A percentile compares a stretch with the other conserved stretches of the same genome.
phyloP scores from a whole-genome alignment of 2,888 invertebrate genomes.

The Venustoraphidia nigricollis region DNA sequence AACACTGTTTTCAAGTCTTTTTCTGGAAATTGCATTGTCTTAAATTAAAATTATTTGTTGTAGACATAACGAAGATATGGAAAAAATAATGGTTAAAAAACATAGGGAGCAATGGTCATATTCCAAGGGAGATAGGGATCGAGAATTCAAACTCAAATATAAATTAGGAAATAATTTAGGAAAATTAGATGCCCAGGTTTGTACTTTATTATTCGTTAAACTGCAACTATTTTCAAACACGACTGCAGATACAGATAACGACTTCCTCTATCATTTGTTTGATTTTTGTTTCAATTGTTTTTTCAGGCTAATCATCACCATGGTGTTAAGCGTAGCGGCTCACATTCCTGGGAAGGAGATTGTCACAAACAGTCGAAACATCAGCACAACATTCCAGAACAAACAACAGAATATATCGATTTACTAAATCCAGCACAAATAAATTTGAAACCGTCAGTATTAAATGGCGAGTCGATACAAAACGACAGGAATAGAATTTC shows the following conservation, averaged over 20 bases:
- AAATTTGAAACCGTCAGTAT: not conserved
- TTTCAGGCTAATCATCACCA: slow-evolving; percentile 25
- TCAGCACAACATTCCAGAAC: slow-evolving; percentile 21
- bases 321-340: slow-evolving; percentile 45
- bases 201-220: too few species aligned
- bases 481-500: not conserved
- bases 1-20: not conserved
- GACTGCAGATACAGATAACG: too few species aligned
- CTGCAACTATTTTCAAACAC: too few species aligned
- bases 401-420: not conserved
- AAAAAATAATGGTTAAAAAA: slow-evolving; percentile 55
- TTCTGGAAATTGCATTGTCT: not conserved
- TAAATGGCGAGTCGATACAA: not conserved
- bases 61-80: slow-evolving; percentile 73
- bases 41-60: slow-evolving; percentile 10
- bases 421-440: not conserved
- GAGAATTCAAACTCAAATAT: slow-evolving; percentile 12
- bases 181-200: too few species aligned
- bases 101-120: slow-evolving; percentile 45
- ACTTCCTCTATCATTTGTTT: not conserved
- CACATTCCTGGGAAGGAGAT: slow-evolving; percentile 43
- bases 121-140: slow-evolving; percentile 26
- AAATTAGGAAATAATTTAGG: too few species aligned
- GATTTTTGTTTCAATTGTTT: slow-evolving; percentile 1
- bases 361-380: slow-evolving; percentile 38